A percentile compares a stretch with the other conserved stretches of the same genome.
Evolutionary conservation across 2,113 vertebrate species (phyloP).

Genomic region (Macroglossus sobrinus): DNA sequence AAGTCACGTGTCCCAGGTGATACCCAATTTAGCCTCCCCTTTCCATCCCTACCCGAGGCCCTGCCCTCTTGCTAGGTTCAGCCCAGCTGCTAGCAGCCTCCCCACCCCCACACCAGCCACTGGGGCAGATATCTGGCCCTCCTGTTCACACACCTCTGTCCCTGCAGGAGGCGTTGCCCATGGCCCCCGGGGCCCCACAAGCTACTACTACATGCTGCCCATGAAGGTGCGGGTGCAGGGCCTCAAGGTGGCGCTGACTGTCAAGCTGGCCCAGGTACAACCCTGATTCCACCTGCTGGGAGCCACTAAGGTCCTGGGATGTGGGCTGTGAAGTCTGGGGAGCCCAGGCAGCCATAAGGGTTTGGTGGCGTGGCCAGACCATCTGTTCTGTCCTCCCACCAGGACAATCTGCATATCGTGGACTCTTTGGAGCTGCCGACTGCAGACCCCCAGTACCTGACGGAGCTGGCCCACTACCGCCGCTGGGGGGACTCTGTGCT

Average conservation of each 20-base stretch:
- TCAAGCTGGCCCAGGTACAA: constrained; percentile 90
- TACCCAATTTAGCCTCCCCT: fast-evolving
- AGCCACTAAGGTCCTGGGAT: neutral
- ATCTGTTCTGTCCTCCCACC: neutral
- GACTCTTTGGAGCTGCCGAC: constrained; percentile 88
- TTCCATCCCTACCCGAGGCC: fast-evolving
- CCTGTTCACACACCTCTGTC: neutral
- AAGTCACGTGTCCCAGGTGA: neutral
- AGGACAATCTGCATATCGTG: constrained; percentile 89
- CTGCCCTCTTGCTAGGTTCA: neutral
- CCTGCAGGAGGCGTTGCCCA: constrained; percentile 87
- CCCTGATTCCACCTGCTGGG: fast-evolving
- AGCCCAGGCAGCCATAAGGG: neutral
- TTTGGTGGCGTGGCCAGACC: neutral
- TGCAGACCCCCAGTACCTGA: constrained; percentile 86
- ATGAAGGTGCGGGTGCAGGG: constrained; percentile 90
- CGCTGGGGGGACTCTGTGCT: constrained; percentile 89
- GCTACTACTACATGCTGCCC: constrained; percentile 95
- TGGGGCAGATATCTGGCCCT: neutral
- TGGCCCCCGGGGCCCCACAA: constrained; percentile 92
- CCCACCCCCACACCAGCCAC: too few species aligned
- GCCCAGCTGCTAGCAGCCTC: neutral
- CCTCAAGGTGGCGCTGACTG: constrained; percentile 89
- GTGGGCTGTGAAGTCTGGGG: neutral
- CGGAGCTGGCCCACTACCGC: constrained; percentile 83